Evolutionary conservation across 1,140 invertebrate genomes (phyloP), one percentile per base, ranked within the genome.

Genomic region (Drosophila kepulauana): DNA sequence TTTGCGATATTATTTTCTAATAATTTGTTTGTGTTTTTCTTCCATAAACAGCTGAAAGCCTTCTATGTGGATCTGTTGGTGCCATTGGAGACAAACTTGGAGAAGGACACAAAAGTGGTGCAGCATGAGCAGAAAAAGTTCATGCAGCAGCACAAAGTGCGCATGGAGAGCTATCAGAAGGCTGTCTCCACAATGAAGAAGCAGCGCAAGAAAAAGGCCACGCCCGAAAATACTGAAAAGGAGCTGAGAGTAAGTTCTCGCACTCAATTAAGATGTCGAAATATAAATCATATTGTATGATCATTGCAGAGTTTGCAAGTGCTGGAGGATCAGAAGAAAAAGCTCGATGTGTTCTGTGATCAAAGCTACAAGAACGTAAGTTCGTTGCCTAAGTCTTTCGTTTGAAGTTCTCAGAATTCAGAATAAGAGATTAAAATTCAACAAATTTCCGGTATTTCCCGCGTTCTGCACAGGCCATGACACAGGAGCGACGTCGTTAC

Each of bases 51-150:
- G 97, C 92, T 98, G 64, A 98, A 98, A 94, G 97, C 97, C 11
- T 98, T 98, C 93, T 98, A 98, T 93, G 97, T 98, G 25, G 97
- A 98, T 94, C 94, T 98, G 67, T 93, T 98, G 67, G 97, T 98
- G 56, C 97, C 97, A 71, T 93, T 98, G 91, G 97, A 98, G 94
- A 97, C 97, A 52, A 98, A 98, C 93, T 93, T 98, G 84, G 97
- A 98, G 93, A 98, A 98, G 92, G 97, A 98, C 93, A 97, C 97
- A 28, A 98, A 98, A 95, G 97, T 98, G 73, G 97, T 98, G 62
- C 97, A 98, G 96, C 97, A 96, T 63, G 97, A 98, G 91, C 97
- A 98, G 92, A 98, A 98, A 91, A 95, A 97, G 86, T 98, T 98
- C 91, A 92, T 97, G 65, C 96, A 98, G 93, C 96, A 97, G 93